These are phyloP conservation scores for Grammomys surdaster DNA, from an alignment of 2,113 vertebrate genomes.

Conservation along the genomic window DNA sequence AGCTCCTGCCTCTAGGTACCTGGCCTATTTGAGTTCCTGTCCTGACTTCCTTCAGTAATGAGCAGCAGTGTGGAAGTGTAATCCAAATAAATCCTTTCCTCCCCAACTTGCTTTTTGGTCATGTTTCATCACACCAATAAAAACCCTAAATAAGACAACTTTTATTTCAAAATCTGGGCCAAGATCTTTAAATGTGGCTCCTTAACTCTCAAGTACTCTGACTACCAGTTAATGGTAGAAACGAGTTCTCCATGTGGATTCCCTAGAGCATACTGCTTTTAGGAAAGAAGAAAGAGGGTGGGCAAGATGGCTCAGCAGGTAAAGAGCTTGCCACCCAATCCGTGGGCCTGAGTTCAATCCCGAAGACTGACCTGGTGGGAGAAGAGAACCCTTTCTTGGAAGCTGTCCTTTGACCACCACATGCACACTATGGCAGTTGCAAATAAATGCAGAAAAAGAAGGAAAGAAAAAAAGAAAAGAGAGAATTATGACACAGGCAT, in stretches of 20 bases:
- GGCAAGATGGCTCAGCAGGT: background rate
- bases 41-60: background rate
- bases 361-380: background rate
- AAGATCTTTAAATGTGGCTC: background rate
- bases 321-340: background rate
- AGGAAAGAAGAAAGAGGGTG: background rate
- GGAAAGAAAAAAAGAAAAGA: background rate
- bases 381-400: background rate
- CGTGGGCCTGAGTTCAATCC: background rate
- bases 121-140: background rate
- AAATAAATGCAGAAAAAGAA: background rate
- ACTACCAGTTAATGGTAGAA: background rate
- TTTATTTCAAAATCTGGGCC: background rate
- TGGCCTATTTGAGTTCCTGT: background rate
- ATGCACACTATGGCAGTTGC: background rate
- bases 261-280: background rate
- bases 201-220: background rate
- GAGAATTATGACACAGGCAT: background rate
- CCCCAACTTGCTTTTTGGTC: background rate
- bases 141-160: background rate
- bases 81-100: background rate
- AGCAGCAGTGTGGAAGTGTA: background rate
- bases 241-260: background rate
- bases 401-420: background rate
- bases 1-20: background rate